Evolutionary conservation across 2,888 invertebrate species (phyloP).

Genomic region (Syritta pipiens): DNA sequence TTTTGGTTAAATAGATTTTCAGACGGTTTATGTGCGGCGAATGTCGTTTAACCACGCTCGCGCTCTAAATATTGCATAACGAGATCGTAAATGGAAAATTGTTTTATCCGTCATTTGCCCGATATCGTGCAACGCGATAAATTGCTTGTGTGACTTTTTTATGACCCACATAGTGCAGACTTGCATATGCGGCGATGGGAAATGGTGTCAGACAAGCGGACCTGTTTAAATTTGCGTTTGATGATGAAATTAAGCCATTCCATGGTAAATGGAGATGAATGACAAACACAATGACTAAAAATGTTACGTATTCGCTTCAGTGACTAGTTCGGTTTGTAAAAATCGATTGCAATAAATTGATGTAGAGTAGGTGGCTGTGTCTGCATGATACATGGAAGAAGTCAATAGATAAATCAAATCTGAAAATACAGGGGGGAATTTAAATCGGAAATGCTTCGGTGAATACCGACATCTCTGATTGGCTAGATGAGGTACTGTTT

Average conservation of each 20-base stretch:
- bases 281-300: not conserved
- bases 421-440: no score
- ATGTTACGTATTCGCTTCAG: slow-evolving; percentile 13
- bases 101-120: slow-evolving; percentile 15
- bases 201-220: no score
- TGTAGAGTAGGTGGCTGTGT: no score
- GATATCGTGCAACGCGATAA: slow-evolving; percentile 6
- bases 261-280: no score
- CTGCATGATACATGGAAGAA: no score
- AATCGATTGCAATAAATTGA: slow-evolving; percentile 12
- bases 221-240: slow-evolving; percentile 11
- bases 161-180: slow-evolving; percentile 1
- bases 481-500: no score
- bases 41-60: not conserved
- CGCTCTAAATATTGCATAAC: slow-evolving; percentile 14
- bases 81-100: slow-evolving; percentile 21
- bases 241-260: not conserved
- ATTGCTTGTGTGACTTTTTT: slow-evolving; percentile 12
- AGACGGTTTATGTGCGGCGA: not conserved
- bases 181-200: not conserved
- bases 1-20: slow-evolving; percentile 12
- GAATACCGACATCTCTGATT: no score
- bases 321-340: not conserved
- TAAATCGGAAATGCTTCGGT: no score
- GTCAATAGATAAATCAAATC: no score